Evolutionary conservation across 2,113 vertebrate species (phyloP).

Genomic region (Esox niger): DNA sequence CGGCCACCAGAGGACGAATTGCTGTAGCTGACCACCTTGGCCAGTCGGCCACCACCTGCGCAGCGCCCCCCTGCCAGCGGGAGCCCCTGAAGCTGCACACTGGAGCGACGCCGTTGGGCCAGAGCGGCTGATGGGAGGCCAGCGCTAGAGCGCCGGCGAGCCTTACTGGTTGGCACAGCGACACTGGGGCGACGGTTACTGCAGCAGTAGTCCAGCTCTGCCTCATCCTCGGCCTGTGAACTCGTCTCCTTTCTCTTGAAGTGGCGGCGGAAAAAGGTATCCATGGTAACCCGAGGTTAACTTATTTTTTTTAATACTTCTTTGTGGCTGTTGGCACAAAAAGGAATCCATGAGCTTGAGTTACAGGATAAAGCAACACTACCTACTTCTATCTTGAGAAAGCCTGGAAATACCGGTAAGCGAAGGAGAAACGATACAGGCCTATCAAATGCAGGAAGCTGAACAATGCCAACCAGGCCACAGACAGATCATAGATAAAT

Average conservation of each 20-base stretch:
- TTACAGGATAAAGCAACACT: not conserved
- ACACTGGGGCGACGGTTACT: conserved; percentile 37
- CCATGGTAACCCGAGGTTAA: conserved; percentile 71
- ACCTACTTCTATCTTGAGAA: conserved; percentile 7
- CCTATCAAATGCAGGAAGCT: not conserved
- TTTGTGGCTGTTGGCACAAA: conserved; percentile 76
- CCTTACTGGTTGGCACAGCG: conserved; percentile 79
- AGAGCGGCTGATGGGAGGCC: conserved; percentile 78
- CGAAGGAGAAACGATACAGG: not conserved
- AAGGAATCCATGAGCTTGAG: conserved; percentile 47
- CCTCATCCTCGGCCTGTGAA: conserved; percentile 39
- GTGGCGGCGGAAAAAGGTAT: conserved; percentile 84
- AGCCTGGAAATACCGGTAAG: not conserved
- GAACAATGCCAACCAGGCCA: not conserved
- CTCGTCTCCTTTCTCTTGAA: conserved; percentile 69
- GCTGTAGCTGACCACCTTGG: not conserved
- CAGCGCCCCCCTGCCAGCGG: conserved; percentile 1
- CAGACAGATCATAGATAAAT: not conserved
- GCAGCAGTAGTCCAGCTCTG: conserved; percentile 52
- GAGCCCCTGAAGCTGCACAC: conserved; percentile 29
- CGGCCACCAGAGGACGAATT: conserved; percentile 23
- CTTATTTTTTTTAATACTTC: conserved; percentile 10
- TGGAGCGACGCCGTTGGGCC: conserved; percentile 61
- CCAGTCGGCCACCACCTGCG: conserved; percentile 28
- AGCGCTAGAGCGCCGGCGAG: conserved; percentile 76